Percentiles rank a stretch among this genome's conserved stretches.
These are phyloP conservation scores for Drosophila anomalata DNA, from an alignment of 2,888 invertebrate species.

Conservation along the genomic window DNA sequence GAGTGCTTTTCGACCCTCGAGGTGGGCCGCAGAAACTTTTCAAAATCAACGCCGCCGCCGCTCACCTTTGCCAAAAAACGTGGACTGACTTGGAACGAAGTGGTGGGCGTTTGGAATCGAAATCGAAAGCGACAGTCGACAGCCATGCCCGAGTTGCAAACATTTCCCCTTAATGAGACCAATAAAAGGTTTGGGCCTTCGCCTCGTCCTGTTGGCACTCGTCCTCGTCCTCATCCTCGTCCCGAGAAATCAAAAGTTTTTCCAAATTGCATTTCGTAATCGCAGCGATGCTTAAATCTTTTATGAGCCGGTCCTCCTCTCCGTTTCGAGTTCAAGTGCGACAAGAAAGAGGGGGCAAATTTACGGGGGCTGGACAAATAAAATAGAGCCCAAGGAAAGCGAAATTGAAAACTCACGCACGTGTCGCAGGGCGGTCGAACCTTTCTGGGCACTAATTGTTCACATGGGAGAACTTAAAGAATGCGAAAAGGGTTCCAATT, in stretches of 20 bases:
- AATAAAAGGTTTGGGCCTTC: constrained; percentile 65
- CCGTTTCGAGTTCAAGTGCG: constrained; percentile 49
- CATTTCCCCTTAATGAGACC: constrained; percentile 77
- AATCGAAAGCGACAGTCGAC: constrained; percentile 63
- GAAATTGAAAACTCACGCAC: constrained; percentile 77
- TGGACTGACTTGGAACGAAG: constrained; percentile 60
- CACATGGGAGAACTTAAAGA: constrained; percentile 64
- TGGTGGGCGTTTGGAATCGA: constrained; percentile 29
- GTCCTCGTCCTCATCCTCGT: no score
- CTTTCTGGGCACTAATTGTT: constrained; percentile 63
- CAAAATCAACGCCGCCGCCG: constrained; percentile 64
- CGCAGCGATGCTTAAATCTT: constrained; percentile 74
- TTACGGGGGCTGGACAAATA: constrained; percentile 11
- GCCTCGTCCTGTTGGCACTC: constrained; percentile 1
- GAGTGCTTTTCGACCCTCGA: constrained; percentile 31
- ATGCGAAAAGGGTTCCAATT: constrained; percentile 31
- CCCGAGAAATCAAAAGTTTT: constrained; percentile 74
- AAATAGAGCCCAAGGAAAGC: constrained; percentile 45
- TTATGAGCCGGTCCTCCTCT: constrained; percentile 57
- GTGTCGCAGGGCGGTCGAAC: constrained; percentile 64
- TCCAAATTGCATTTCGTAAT: constrained; percentile 75
- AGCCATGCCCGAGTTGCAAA: constrained; percentile 42
- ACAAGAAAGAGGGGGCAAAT: constrained; percentile 12
- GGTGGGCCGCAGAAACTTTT: constrained; percentile 56
- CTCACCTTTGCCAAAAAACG: constrained; percentile 65